Conservation (phyloP, 2,113 vertebrate genomes). For the Lophotis ruficrista region DNA sequence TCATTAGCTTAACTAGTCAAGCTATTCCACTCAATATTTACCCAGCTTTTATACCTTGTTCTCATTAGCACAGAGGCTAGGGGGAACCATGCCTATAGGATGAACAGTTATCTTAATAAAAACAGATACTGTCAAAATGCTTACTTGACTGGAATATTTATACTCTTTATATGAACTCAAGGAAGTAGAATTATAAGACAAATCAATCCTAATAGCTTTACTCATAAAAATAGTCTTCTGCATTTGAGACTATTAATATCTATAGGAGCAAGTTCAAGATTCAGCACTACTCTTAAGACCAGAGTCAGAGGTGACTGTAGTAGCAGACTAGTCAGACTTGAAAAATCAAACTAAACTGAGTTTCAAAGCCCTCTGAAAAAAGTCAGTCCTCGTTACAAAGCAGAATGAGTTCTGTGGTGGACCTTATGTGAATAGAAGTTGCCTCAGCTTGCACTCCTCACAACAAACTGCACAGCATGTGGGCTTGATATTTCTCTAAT, state of each 20-base stretch:
- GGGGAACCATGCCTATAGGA: not conserved
- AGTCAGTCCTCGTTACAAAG: not conserved
- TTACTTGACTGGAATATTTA: constrained; percentile 17
- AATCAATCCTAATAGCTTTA: not conserved
- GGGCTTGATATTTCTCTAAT: constrained; percentile 49
- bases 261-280: not conserved
- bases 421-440: not conserved
- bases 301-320: not conserved
- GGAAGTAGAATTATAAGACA: not conserved
- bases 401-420: not conserved
- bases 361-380: constrained; percentile 8
- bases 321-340: not conserved
- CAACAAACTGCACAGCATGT: constrained; percentile 31
- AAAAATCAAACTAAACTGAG: not conserved
- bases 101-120: not conserved
- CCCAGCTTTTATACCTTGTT: not conserved
- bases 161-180: not conserved
- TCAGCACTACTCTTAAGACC: not conserved
- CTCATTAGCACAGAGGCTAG: not conserved
- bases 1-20: not conserved
- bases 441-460: not conserved
- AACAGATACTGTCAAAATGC: not conserved
- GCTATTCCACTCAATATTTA: not conserved
- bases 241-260: not conserved
- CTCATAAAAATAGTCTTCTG: not conserved